Conservation (phyloP, 2,888 invertebrate genomes). For the Agrilus biguttatus region DNA sequence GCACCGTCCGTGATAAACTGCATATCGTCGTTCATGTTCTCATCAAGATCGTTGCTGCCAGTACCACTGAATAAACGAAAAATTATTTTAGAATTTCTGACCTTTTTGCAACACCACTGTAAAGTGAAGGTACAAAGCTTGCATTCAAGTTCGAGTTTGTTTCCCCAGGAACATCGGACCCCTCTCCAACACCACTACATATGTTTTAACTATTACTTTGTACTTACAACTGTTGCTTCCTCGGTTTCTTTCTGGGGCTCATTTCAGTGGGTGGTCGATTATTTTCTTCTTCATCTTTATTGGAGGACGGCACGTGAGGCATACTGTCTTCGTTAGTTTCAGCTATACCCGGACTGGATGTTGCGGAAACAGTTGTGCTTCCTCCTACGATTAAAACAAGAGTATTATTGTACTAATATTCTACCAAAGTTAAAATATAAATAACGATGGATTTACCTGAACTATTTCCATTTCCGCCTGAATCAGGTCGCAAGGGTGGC, state of each 20-base stretch:
- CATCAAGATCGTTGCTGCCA: constrained; percentile 36
- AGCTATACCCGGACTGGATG: constrained; percentile 63
- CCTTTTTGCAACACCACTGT: constrained; percentile 3
- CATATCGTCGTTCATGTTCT: constrained; percentile 41
- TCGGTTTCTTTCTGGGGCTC: constrained; percentile 79
- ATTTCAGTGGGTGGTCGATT: constrained; percentile 43
- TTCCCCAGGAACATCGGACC: too few species aligned
- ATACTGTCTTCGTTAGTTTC: constrained; percentile 39
- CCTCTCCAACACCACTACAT: too few species aligned
- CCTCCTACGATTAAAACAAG: constrained; percentile 33
- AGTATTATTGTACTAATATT: not conserved
- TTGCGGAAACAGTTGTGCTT: constrained; percentile 77
- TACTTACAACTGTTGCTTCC: constrained; percentile 76
- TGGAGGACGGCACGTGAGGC: constrained; percentile 20
- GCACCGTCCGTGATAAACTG: constrained; percentile 41
- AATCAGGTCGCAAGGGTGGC: constrained; percentile 29
- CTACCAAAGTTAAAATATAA: not conserved
- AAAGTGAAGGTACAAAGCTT: too few species aligned
- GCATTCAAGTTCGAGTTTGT: too few species aligned
- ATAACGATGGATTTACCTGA: constrained; percentile 16
- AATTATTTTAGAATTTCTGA: constrained; percentile 24
- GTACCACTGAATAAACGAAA: constrained; percentile 23
- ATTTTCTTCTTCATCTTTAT: constrained; percentile 27
- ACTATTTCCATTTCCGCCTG: constrained; percentile 29
- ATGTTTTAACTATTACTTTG: not conserved